Evolutionary conservation across 1,140 invertebrate species (phyloP), one percentile per base, ranked within the genome.

Genomic region (Belonocnema kinseyi): DNA sequence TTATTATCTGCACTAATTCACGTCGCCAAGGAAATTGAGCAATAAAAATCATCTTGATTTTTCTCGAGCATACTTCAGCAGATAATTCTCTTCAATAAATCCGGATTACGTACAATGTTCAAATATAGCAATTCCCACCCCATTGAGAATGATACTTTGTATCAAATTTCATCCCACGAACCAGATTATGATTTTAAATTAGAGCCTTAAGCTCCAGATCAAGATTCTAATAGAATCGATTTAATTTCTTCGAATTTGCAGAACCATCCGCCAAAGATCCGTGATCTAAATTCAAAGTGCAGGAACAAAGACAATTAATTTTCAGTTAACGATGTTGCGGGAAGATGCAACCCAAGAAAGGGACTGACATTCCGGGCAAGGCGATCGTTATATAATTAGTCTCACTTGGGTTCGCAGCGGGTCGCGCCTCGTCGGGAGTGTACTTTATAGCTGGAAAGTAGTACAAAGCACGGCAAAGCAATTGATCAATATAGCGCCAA

Each of bases 401-500:
- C 85, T 84, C 79, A 84, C 85, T 88, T 80, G 78, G 80, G 78
- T 78, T 84, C 87, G 80, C 85, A 85, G 85, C 84, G 82, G 86
- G 87, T 88, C 82, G 82, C 80, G 83, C 82, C 83, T 85, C 82
- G 74, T 80, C 78, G 81, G 83, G 82, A 85, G 82, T 83, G 81
- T 89, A 84, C 85, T 87, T 88, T 90, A 89, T 88, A 85, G 86
- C 83, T 82, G 72, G 86, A 91, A 91, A 91, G 87, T 91, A 90
- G 89, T 83, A 86, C 89, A 87, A 90, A 90, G 88, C 90, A 91
- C 88, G 89, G 86, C 79, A 87, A 90, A 89, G 89, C 90, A 91
- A 91, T 91, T 91, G 89, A 91, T 91, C 90, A 91, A 91, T 91
- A 91, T 91, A 91, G 89, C 90, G 88, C 90, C 86, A 91, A 88